Base-by-base conservation (phyloP, 2,113 vertebrate species). In the Chlorodrepanis virens region DNA sequence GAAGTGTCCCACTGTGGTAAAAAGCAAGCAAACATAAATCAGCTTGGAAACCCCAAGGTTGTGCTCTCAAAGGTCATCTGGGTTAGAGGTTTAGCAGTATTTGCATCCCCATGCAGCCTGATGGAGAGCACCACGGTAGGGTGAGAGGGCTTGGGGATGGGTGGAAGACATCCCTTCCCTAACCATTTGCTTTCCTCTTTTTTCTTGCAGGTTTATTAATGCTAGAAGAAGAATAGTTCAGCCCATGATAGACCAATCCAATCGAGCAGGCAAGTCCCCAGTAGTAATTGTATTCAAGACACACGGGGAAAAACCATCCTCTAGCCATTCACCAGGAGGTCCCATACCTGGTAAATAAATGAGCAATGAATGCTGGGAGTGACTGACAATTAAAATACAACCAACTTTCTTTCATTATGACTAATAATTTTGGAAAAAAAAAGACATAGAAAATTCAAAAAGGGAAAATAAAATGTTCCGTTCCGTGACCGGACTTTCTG, bases 181-280 rank as follows among this genome's bases (percentile, higher is more conserved):
- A 97, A 98, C 75, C 14, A 5, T 91, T 92, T 85, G 54, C 85
- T 97, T 88, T 96, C 40, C 92, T 96, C 76, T 61, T 61, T 90
- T 94, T 90, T 97, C 84, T 98, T 95, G 80, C 98, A 99, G 99
- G 99, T 99, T 99, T 98, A 99, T 99, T 97, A 99, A 99, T 74
- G 99, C 99, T 95, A 98, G 99, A 98, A 99, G 99, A 98, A 99
- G 99, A 99, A 99, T 99, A 99, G 99, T 99, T 93, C 99, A 99
- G 97, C 99, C 99, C 94, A 99, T 99, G 99, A 99, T 99, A 98
- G 99, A 99, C 98, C 99, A 99, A 98, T 99, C 99, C 95, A 99
- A 99, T 98, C 98, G 99, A 99, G 99, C 99, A 99, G 99, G 99
- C 98, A 99, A 99, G 99, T 99, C 97, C 98, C 97, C 97, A 93